A percentile compares a stretch with the other conserved stretches of the same genome.
Evolutionary conservation across 92 coral and sea anemone genomes (phyloP).

Genomic region (Blastomussa wellsi): DNA sequence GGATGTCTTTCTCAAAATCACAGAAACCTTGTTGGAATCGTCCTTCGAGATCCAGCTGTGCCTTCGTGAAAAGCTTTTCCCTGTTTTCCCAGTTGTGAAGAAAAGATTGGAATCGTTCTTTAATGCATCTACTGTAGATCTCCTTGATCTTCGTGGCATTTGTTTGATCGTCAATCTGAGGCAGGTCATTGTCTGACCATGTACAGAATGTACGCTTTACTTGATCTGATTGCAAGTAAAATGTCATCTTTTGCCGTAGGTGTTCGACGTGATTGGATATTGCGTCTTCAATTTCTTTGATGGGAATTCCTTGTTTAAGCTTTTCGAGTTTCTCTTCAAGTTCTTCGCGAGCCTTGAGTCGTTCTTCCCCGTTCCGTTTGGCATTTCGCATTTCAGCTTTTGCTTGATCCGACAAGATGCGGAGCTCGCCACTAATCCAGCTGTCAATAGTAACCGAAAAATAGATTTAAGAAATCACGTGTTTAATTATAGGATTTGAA

Average conservation of each 20-base stretch:
- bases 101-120: background rate
- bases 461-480: no score
- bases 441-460: background rate
- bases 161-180: background rate
- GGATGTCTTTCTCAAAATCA: slow-evolving; percentile 23
- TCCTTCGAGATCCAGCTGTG: background rate
- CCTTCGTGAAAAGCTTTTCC: background rate
- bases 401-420: background rate
- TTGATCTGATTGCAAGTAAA: background rate
- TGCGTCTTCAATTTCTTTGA: slow-evolving; percentile 8
- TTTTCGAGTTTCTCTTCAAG: background rate
- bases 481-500: no score
- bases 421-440: slow-evolving; percentile 6
- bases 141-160: background rate
- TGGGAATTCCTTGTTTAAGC: slow-evolving; percentile 7
- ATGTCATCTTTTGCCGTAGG: background rate
- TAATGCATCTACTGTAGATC: background rate
- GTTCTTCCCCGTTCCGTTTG: slow-evolving; percentile 11
- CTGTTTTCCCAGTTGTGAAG: slow-evolving; percentile 7
- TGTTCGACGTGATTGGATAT: background rate
- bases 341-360: background rate
- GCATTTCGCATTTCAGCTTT: slow-evolving; percentile 10
- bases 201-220: background rate
- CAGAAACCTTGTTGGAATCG: slow-evolving; percentile 10
- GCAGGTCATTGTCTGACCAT: slow-evolving; percentile 16